These are phyloP conservation scores for Calonectris borealis DNA, from an alignment of 2,113 vertebrate species.

Conservation along the genomic window DNA sequence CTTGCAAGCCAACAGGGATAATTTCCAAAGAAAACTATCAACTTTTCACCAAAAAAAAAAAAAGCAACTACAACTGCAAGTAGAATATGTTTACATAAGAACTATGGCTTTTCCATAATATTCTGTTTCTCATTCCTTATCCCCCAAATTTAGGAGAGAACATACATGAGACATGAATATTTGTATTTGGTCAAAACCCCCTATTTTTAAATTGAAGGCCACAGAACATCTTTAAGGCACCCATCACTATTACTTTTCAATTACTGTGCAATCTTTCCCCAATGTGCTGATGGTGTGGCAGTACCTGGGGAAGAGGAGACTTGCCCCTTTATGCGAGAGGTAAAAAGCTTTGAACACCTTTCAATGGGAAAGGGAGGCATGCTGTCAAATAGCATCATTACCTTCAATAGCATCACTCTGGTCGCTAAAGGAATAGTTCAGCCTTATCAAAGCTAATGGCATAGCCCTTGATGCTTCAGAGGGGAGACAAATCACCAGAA, in stretches of 20 bases:
- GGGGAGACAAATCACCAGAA: not conserved
- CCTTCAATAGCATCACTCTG: not conserved
- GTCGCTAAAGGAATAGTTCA: not conserved
- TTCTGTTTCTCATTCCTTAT: not conserved
- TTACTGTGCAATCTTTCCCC: no score
- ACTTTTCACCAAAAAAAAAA: not conserved
- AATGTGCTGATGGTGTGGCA: not conserved
- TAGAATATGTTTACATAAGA: not conserved
- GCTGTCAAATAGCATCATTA: not conserved
- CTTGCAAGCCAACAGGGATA: not conserved
- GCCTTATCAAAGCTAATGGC: not conserved
- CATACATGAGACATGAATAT: not conserved
- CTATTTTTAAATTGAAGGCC: not conserved
- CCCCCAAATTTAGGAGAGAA: accelerated
- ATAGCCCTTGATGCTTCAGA: not conserved
- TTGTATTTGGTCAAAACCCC: not conserved
- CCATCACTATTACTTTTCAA: not conserved
- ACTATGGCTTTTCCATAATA: not conserved
- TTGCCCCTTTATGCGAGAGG: not conserved
- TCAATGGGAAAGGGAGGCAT: not conserved
- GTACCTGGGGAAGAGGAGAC: not conserved
- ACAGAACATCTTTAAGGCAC: not conserved
- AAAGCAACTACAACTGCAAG: not conserved
- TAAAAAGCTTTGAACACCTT: not conserved
- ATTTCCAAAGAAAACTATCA: not conserved